Base-by-base conservation (phyloP, 1,140 invertebrate genomes). In the Lucilia sericata region DNA sequence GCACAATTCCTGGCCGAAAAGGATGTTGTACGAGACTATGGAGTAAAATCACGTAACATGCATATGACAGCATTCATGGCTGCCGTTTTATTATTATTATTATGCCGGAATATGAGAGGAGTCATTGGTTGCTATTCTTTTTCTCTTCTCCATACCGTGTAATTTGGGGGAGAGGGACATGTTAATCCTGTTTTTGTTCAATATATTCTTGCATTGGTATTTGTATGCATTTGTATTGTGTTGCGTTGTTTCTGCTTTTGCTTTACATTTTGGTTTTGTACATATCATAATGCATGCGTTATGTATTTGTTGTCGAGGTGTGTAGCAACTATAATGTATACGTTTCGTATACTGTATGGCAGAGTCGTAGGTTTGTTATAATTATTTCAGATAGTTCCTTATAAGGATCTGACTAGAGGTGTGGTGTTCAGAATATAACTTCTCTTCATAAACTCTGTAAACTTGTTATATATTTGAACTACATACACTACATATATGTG, bases 281-380 rank as follows among this genome's bases (percentile, higher is more conserved):
- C 82, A 83, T 83, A 83, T 83, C 82, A 83, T 83, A 83, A 82
- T 65, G 82, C 82, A 82, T 82, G 82, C 82, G 82, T 82, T 82
- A 80, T 80, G 76, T 80, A 80, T 80, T 76, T 80, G 76, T 80
- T 80, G 76, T 42, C 75, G 36, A 78, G 36, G 34, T 78, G 36
- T n/a, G n/a, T 60, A 7, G 55, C 14, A n/a, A n/a, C 7, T n/a
- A 60, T 30, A n/a, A 17, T 60, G 55, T n/a, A n/a, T n/a, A n/a
- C n/a, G n/a, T 74, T 30, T 30, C 3, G n/a, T 25, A 25, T 78
- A 13, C n/a, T n/a, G 14, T 78, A 47, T 42, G 34, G 36, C 42
- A 78, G 36, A 47, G 55, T 7, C 55, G 55, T 60, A n/a, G 55
- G 55, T 17, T 17, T n/a, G 25, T n/a, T n/a, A 60, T n/a, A n/a